These are phyloP conservation scores for Cotesia glomerata DNA, from an alignment of 1,140 invertebrate species.

Conservation along the genomic window DNA sequence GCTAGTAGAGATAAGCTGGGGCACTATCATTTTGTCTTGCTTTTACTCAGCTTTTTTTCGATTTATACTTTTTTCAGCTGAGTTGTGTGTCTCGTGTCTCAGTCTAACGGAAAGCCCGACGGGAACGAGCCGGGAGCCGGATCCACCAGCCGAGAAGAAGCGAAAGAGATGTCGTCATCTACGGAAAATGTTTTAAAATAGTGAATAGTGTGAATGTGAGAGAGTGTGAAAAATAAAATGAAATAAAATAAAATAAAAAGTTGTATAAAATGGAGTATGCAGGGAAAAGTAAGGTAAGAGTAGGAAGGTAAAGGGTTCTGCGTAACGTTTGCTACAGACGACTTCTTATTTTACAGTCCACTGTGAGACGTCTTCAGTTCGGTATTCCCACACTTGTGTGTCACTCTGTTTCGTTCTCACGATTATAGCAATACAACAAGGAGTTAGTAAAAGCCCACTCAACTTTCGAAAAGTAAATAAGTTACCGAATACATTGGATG, in stretches of 20 bases:
- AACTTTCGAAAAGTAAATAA: neutral
- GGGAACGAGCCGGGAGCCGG: constrained; percentile 20
- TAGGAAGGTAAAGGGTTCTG: neutral
- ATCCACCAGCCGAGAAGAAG: neutral
- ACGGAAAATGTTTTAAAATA: neutral
- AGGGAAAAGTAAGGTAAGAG: neutral
- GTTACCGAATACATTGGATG: neutral
- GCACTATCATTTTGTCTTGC: no score
- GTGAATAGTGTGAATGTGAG: constrained; percentile 2
- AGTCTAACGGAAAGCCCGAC: neutral
- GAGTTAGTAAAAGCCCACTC: no score
- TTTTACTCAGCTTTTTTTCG: no score
- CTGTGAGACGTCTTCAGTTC: neutral
- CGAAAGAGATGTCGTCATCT: neutral
- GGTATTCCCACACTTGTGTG: constrained; percentile 11
- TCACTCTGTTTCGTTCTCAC: constrained; percentile 13
- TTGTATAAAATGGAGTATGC: neutral
- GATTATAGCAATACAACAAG: neutral
- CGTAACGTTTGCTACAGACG: neutral
- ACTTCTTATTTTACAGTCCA: constrained; percentile 10
- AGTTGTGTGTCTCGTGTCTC: neutral
- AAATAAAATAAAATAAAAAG: constrained; percentile 30
- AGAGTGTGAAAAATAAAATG: neutral
- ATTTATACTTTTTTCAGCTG: neutral
- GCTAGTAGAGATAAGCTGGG: neutral